A percentile compares a stretch with the other conserved stretches of the same genome.
Evolutionary conservation across 2,113 vertebrate species (phyloP).

Genomic region (Vulpes ferrilata): DNA sequence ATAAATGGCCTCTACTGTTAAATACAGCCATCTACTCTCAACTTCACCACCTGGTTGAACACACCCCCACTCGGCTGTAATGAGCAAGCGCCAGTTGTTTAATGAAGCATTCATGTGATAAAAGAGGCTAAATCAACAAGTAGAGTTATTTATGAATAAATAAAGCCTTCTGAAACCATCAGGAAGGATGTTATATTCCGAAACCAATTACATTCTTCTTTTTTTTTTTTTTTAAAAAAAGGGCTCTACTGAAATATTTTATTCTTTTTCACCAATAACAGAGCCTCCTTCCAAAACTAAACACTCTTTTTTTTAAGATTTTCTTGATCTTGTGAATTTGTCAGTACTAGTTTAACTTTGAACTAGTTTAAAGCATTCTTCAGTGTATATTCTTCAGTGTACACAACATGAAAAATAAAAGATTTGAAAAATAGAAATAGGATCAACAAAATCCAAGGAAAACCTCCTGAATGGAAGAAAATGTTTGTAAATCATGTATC

Average conservation of each 20-base stretch:
- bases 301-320: background rate
- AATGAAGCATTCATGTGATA: slow-evolving; percentile 75
- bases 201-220: slow-evolving; percentile 50
- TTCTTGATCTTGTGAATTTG: background rate
- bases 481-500: background rate
- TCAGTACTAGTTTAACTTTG: background rate
- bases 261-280: slow-evolving; percentile 62
- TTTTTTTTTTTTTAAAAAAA: background rate
- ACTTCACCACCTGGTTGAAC: slow-evolving; percentile 58
- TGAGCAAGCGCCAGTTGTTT: slow-evolving; percentile 67
- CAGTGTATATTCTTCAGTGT: background rate
- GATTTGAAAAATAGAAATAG: background rate
- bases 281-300: slow-evolving; percentile 57
- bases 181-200: slow-evolving; percentile 67
- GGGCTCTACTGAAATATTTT: slow-evolving; percentile 58
- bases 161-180: slow-evolving; percentile 73
- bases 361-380: slow-evolving; percentile 41
- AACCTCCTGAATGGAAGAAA: background rate
- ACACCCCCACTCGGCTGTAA: slow-evolving; percentile 48
- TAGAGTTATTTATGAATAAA: slow-evolving; percentile 77
- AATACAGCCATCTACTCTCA: slow-evolving; percentile 51
- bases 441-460: background rate
- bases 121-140: slow-evolving; percentile 76
- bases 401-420: background rate
- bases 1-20: slow-evolving; percentile 61